Base-by-base conservation (phyloP, 2,797 vertebrate species). In the Hyperoplus lanceolatus region DNA sequence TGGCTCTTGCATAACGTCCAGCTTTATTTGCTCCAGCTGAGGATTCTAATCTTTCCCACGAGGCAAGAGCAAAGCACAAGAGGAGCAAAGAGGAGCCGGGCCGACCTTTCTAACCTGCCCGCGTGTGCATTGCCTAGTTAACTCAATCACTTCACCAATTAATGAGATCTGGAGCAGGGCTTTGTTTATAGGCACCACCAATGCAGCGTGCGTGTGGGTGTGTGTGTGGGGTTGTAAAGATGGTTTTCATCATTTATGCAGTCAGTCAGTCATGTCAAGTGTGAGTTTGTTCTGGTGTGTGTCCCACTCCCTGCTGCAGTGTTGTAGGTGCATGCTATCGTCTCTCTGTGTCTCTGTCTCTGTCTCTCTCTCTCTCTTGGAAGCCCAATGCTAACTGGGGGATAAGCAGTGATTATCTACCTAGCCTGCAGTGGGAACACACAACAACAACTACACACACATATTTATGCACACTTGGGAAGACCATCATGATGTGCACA, bases 21-120 rank as follows among this genome's bases (percentile, higher is more conserved):
- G 93, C 90, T 94, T 94, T 94, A 94, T 94, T 94, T 92, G 91
- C 90, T 92, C 91, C 93, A 92, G 90, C 92, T 91, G 93, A 93
- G 90, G 90, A 93, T 90, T 89, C 85, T 94, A 92, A 95, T 94
- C 94, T 94, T 89, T 92, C 89, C 88, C 90, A 90, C 65, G 87
- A 92, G 93, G 89, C 91, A 39, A 81, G 88, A 79, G 82, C 64
- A 81, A 87, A 87, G 75, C 84, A 75, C 81, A 75, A 79, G 90
- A 84, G 54, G 66, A 70, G 69, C 73, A 75, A 70, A 80, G 75
- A 85, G 81, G 67, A 79, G 68, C 60, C 6, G 53, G 73, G 49
- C 57, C 54, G 61, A 89, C 89, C 89, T 85, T 73, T 87, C 69
- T 75, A 75, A 90, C 89, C 86, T 64, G 80, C 59, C 74, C 74